These are phyloP conservation scores for Pholis gunnellus DNA, from an alignment of 2,113 vertebrate genomes.

Conservation along the genomic window DNA sequence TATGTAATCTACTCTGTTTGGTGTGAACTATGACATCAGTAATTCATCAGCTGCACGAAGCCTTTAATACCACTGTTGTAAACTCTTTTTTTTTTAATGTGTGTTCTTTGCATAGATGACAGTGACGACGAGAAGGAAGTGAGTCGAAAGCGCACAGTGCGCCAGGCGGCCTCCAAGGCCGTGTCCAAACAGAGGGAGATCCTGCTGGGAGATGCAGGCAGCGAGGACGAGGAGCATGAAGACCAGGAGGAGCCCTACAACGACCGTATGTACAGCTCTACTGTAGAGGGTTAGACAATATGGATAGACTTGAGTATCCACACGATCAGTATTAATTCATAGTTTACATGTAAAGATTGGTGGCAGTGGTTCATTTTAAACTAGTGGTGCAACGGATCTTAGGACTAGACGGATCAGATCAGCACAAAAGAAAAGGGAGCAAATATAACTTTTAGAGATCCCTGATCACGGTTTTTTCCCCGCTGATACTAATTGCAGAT, in stretches of 20 bases:
- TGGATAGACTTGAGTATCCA: too few species aligned
- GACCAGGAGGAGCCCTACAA: slow-evolving; percentile 92
- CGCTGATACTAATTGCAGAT: too few species aligned
- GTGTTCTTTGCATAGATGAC: slow-evolving; percentile 84
- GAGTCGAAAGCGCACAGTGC: slow-evolving; percentile 95
- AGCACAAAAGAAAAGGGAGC: too few species aligned
- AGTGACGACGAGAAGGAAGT: slow-evolving; percentile 96
- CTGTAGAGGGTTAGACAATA: too few species aligned
- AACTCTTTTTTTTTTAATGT: background rate
- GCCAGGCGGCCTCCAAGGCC: slow-evolving; percentile 97
- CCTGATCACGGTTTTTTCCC: too few species aligned
- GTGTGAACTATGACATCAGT: background rate
- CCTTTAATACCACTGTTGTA: background rate
- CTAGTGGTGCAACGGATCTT: too few species aligned
- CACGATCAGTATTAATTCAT: too few species aligned
- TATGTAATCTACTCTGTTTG: too few species aligned
- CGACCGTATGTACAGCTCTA: slow-evolving; percentile 87
- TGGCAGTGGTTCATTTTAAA: too few species aligned
- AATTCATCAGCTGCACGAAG: background rate
- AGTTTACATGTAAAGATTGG: too few species aligned
- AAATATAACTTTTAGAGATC: too few species aligned
- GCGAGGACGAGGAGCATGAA: slow-evolving; percentile 94
- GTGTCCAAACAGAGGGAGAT: slow-evolving; percentile 98
- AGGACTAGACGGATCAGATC: too few species aligned
- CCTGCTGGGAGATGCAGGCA: slow-evolving; percentile 94